Percentiles rank a stretch among this genome's conserved stretches.
Evolutionary conservation across 2,113 vertebrate species (phyloP).

Genomic region (Ctenomys sociabilis): DNA sequence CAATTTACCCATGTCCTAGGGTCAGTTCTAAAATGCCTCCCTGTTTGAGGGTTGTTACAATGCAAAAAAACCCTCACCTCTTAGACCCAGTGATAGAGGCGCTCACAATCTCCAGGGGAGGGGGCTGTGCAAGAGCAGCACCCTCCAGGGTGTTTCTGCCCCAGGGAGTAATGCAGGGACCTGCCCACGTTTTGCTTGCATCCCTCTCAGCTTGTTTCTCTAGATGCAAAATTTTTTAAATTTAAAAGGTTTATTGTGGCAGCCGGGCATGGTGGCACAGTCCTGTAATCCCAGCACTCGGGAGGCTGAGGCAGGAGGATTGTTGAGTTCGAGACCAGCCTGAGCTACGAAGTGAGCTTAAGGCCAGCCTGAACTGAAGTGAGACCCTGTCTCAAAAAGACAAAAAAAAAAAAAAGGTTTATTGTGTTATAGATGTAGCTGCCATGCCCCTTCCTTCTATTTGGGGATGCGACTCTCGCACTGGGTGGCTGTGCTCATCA

Average conservation of each 20-base stretch:
- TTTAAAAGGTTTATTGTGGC: too few species aligned
- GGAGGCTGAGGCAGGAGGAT: too few species aligned
- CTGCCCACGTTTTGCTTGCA: not conserved
- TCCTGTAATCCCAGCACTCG: too few species aligned
- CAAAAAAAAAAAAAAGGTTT: too few species aligned
- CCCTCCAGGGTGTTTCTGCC: not conserved
- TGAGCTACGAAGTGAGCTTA: too few species aligned
- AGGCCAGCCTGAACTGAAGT: too few species aligned
- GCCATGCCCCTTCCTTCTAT: not conserved
- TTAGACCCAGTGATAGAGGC: not conserved
- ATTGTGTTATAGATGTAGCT: not conserved
- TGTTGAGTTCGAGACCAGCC: too few species aligned
- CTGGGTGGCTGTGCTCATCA: not conserved
- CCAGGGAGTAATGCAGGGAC: not conserved
- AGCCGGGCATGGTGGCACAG: too few species aligned
- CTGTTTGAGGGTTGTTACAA: not conserved
- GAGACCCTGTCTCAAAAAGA: too few species aligned
- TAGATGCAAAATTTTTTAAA: not conserved
- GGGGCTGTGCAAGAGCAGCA: fast-evolving
- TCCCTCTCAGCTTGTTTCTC: not conserved
- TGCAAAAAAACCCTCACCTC: not conserved
- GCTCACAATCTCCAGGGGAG: fast-evolving
- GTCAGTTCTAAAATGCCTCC: not conserved
- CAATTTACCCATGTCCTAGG: not conserved
- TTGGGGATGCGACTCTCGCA: not conserved